Evolutionary conservation across 2,888 invertebrate genomes (phyloP).

Genomic region (Chymomyza caudatula): DNA sequence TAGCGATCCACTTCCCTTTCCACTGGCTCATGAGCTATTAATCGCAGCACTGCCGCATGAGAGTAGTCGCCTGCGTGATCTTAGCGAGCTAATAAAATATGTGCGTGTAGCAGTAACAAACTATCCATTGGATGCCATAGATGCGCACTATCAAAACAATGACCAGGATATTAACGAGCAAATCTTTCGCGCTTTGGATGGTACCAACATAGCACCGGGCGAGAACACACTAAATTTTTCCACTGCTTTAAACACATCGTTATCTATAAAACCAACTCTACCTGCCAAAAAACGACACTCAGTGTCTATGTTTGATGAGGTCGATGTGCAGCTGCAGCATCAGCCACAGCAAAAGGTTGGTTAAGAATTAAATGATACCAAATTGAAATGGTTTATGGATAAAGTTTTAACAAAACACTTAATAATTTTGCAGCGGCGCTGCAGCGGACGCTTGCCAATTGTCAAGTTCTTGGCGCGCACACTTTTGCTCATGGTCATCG

Average conservation of each 20-base stretch:
- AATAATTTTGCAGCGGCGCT: not conserved
- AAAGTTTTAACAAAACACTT: not conserved
- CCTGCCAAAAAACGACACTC: slow-evolving; percentile 66
- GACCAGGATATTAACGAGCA: slow-evolving; percentile 63
- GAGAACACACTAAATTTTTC: slow-evolving; percentile 64
- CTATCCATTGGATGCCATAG: slow-evolving; percentile 63
- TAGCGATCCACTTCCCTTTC: slow-evolving; percentile 71
- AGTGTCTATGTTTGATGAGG: slow-evolving; percentile 76
- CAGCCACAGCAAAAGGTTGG: slow-evolving; percentile 52
- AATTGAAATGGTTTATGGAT: not conserved
- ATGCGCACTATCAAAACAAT: slow-evolving; percentile 50
- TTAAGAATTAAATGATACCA: too few species aligned
- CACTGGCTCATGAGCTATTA: slow-evolving; percentile 70
- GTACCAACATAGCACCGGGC: slow-evolving; percentile 41
- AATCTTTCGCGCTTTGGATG: slow-evolving; percentile 63
- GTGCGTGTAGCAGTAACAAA: slow-evolving; percentile 66
- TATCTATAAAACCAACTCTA: slow-evolving; percentile 47
- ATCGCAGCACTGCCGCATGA: slow-evolving; percentile 57
- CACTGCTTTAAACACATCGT: slow-evolving; percentile 49
- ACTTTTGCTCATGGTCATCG: slow-evolving; percentile 62
- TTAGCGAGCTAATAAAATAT: slow-evolving; percentile 72
- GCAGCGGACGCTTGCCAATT: slow-evolving; percentile 59
- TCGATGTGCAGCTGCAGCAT: slow-evolving; percentile 57
- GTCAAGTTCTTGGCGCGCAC: slow-evolving; percentile 73
- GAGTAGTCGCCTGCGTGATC: slow-evolving; percentile 55